These are phyloP conservation scores for Microplitis demolitor DNA, from an alignment of 1,140 invertebrate genomes.

Conservation along the genomic window DNA sequence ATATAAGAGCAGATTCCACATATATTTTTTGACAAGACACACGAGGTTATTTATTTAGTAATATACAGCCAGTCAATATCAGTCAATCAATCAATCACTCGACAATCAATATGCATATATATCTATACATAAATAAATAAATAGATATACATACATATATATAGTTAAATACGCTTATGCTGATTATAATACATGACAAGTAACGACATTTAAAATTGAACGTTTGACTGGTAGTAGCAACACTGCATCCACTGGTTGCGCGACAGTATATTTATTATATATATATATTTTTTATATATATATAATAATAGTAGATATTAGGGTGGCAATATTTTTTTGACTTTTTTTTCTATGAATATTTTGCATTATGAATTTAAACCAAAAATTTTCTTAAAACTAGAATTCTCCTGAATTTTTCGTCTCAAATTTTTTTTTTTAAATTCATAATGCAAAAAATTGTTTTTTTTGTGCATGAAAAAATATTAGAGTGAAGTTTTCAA, in stretches of 20 bases:
- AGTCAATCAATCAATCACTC: conserved; percentile 42
- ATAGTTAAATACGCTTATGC: conserved; percentile 28
- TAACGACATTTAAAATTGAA: conserved; percentile 56
- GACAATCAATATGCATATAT: conserved; percentile 36
- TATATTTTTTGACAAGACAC: conserved; percentile 37
- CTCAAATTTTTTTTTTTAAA: too few relatives aligned
- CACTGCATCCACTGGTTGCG: conserved; percentile 45
- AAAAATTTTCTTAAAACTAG: too few relatives aligned
- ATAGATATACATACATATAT: conserved; percentile 35
- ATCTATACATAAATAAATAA: conserved; percentile 33
- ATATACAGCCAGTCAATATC: conserved; percentile 47
- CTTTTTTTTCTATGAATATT: too few relatives aligned
- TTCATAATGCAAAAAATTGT: too few relatives aligned
- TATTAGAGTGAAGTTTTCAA: too few relatives aligned
- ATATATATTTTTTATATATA: conserved; percentile 1
- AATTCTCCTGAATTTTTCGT: too few relatives aligned
- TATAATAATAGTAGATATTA: too few relatives aligned
- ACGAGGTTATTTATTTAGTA: conserved; percentile 32
- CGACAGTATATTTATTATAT: conserved; percentile 36
- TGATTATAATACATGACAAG: conserved; percentile 40
- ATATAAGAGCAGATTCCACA: conserved; percentile 18
- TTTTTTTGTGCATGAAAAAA: too few relatives aligned
- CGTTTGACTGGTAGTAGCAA: conserved; percentile 52
- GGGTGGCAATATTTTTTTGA: too few relatives aligned
- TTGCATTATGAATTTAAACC: too few relatives aligned